Percentiles rank a stretch among this genome's conserved stretches.
phyloP scores from a whole-genome alignment of 2,113 vertebrate genomes.

The Calypte anna region DNA sequence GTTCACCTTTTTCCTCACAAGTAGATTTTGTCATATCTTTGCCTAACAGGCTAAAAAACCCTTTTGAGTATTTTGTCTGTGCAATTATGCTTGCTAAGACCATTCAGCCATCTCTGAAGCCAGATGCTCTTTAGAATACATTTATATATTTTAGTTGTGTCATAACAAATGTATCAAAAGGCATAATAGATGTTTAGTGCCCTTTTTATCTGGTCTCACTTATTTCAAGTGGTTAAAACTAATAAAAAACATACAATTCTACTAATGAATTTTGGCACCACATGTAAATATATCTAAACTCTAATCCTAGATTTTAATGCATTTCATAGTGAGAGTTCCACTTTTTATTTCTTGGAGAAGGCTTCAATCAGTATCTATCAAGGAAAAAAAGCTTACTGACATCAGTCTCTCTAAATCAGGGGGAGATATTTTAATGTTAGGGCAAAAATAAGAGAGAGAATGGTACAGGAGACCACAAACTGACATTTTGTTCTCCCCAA shows the following conservation, averaged over 20 bases:
- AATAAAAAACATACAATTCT: not conserved
- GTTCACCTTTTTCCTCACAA: not conserved
- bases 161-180: not conserved
- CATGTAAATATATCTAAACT: not conserved
- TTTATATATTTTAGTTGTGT: not conserved
- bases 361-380: not conserved
- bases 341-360: not conserved
- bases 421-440: not conserved
- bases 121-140: not conserved
- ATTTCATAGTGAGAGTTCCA: not conserved
- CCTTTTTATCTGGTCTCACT: not conserved
- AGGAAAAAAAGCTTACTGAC: not conserved
- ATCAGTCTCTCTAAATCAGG: not conserved
- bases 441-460: not conserved
- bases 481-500: not conserved
- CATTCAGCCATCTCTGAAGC: not conserved
- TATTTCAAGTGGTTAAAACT: not conserved
- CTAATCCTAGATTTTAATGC: not conserved
- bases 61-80: not conserved
- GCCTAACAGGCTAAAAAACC: not conserved
- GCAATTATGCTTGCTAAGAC: not conserved
- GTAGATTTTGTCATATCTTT: not conserved
- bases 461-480: not conserved
- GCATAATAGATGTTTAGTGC: not conserved
- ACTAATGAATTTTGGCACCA: not conserved